Evolutionary conservation across 2,113 vertebrate species (phyloP).

Genomic region (Ctenodactylus gundi): DNA sequence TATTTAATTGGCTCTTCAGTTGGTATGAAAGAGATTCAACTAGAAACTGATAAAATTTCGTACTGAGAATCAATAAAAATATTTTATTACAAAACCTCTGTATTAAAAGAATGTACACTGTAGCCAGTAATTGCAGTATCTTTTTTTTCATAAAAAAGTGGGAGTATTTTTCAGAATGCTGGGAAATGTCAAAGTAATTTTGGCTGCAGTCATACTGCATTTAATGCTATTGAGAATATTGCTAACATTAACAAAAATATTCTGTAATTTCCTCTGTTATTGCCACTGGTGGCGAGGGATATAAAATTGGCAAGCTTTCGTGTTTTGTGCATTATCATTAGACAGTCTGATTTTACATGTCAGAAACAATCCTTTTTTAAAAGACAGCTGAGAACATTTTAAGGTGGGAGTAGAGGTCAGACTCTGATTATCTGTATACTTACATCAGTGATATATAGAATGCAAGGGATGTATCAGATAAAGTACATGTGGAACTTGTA

Average conservation of each 20-base stretch:
- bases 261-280: slow-evolving; percentile 75
- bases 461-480: not conserved
- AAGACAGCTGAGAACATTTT: slow-evolving; percentile 58
- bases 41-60: slow-evolving; percentile 36
- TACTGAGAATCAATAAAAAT: not conserved
- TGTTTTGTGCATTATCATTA: slow-evolving; percentile 61
- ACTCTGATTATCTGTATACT: slow-evolving; percentile 25
- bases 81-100: slow-evolving; percentile 43
- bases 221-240: slow-evolving; percentile 71
- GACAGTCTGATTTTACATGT: slow-evolving; percentile 53
- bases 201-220: slow-evolving; percentile 60
- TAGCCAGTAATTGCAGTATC: slow-evolving; percentile 46
- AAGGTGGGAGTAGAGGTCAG: slow-evolving; percentile 20
- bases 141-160: slow-evolving; percentile 62
- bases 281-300: slow-evolving; percentile 74
- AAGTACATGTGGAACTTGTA: not conserved
- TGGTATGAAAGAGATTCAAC: slow-evolving; percentile 22
- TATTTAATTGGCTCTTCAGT: slow-evolving; percentile 17
- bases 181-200: slow-evolving; percentile 63
- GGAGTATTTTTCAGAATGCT: slow-evolving; percentile 70
- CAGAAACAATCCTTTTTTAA: slow-evolving; percentile 62
- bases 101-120: slow-evolving; percentile 46
- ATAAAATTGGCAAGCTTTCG: slow-evolving; percentile 55
- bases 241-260: slow-evolving; percentile 67
- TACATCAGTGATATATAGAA: not conserved